Evolutionary conservation across 2,888 invertebrate species (phyloP), one percentile per base, ranked within the genome.

Genomic region (Drosophila anomelani): DNA sequence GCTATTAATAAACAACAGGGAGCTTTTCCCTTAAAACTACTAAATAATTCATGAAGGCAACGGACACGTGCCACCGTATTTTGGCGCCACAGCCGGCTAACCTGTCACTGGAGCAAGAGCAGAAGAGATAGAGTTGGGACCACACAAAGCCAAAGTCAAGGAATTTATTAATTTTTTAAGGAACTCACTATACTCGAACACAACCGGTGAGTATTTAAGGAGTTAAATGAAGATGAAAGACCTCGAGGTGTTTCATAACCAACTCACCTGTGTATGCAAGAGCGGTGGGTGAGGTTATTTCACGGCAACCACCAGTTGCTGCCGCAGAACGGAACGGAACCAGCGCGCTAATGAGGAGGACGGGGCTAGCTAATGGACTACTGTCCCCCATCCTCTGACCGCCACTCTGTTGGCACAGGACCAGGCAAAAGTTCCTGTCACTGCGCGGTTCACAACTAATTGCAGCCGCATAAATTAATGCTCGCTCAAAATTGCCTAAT

Each of bases 401-500:
- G n/a, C 20, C 47, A 17, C 43, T 55, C 64, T 75, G 44, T 79
- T 85, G 85, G 85, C 85, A 89, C 36, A 29, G 54, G 47, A 75
- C 87, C 89, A 89, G 66, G 57, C 43, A 76, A 71, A 71, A 68
- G 74, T 66, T 73, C 56, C 66, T 63, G 47, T 79, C 80, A 56
- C 66, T 72, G 51, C 68, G 79, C 26, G 57, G 75, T 20, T 64
- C 67, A 58, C 69, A 75, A 78, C 82, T 81, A 79, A 85, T 85
- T 75, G 78, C 75, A 66, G 59, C 23, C 59, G 49, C 71, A 79
- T 81, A 76, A 76, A 87, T 84, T 72, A 72, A 61, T 58, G 58
- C 71, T 46, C 62, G 55, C 79, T 68, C 60, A 61, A 34, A 70
- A 54, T 70, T 57, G 62, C 59, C 44, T 55, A 63, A 58, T 77